Conservation (phyloP, 2,113 vertebrate species). For the Columba janthina region DNA sequence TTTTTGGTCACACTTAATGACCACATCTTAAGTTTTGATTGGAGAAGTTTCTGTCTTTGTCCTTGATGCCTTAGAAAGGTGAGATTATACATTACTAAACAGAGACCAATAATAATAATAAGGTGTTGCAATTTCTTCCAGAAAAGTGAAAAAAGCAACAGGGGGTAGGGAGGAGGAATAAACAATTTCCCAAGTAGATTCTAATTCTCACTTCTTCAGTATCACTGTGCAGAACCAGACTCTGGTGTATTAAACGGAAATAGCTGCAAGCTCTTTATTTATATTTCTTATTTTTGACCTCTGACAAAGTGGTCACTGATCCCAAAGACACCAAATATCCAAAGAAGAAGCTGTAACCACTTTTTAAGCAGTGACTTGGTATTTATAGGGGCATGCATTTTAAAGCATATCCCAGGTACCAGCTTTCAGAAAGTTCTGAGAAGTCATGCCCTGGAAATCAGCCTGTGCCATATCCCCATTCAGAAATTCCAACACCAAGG, state of each 20-base stretch:
- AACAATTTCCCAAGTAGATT: background rate
- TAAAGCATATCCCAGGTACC: background rate
- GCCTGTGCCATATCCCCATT: background rate
- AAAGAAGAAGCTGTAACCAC: background rate
- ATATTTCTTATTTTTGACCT: constrained; percentile 19
- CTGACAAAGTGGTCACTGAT: background rate
- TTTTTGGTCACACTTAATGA: background rate
- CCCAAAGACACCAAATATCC: background rate
- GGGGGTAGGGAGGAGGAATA: background rate
- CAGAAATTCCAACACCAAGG: background rate
- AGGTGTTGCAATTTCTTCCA: background rate
- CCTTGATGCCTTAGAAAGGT: background rate
- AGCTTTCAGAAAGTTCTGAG: background rate
- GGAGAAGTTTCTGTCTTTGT: background rate
- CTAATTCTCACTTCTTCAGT: constrained; percentile 7
- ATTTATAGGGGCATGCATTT: background rate
- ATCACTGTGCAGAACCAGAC: background rate
- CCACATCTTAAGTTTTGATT: background rate
- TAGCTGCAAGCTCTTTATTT: constrained; percentile 19
- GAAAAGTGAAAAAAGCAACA: background rate
- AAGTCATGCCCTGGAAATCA: background rate
- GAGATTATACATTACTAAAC: background rate
- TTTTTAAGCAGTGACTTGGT: background rate
- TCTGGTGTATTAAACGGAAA: constrained; percentile 5
- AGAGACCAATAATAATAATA: background rate